Evolutionary conservation across 2,888 invertebrate genomes (phyloP), one percentile per base, ranked within the genome.

Genomic region (Dendrolimus houi): DNA sequence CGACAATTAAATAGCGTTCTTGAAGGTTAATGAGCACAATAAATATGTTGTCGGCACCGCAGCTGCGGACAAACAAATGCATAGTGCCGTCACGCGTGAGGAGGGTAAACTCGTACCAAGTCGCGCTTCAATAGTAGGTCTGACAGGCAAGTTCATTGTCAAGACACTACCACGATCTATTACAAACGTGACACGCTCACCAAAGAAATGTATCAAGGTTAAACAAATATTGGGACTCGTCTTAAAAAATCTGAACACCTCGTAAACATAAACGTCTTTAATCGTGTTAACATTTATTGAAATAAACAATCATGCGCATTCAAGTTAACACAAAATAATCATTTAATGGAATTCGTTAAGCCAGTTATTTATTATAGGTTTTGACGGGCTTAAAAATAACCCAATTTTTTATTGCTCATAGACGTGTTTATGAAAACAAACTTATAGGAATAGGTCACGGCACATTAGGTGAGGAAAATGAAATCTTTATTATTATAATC

Each of bases 1-100:
- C 87, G 83, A 90, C 90, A 89, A 90, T 90, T 90, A 90, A 89
- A 90, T 89, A 87, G 88, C 87, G 89, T 87, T 89, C 89, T 88
- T 85, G 86, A 90, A 90, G 90, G 90, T 89, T 89, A 90, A 90
- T 90, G 89, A 90, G 89, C 81, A 88, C 86, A 87, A 89, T 90
- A 89, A 89, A 89, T 89, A 89, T 88, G 89, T 89, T 89, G 89
- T 88, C 90, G 90, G 89, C 87, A 84, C 83, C 82, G 83, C 88
- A 88, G 88, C 88, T 89, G 88, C 86, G 79, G 82, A 85, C 85
- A 85, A 86, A 89, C 83, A 87, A 87, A 87, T 83, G 86, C 83
- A 83, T 79, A 73, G 77, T 70, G 72, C 80, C 82, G 80, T 83
- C 85, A 84, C 83, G 82, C 81, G 82, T 87, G 87, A 87, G 81